Evolutionary conservation across 1,140 invertebrate species (phyloP), one percentile per base, ranked within the genome.

Genomic region (Philopotamus ludificatus): DNA sequence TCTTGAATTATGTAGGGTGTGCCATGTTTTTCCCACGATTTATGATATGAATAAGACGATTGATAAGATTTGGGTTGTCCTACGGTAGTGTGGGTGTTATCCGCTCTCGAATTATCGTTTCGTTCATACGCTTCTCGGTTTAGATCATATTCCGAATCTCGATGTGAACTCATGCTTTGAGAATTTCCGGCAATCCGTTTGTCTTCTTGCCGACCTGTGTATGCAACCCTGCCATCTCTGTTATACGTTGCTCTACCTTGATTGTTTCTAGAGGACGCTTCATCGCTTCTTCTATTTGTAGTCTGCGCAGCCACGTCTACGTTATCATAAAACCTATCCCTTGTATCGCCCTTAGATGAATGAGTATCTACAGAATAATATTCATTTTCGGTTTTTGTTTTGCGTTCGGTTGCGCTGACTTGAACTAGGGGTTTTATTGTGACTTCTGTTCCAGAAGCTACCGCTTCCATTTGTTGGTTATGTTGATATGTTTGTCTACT

Each of bases 1-100:
- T 61, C 64, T 71, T 75, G 71, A 26, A 81, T 81, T 10, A 79
- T 71, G 39, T 80, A 81, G 23, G 79, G 79, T 70, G 78, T 78
- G 15, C 79, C 79, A 59, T 75, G 77, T 53, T 76, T 76, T 72
- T 80, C 79, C 79, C 79, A 80, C 22, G 79, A 76, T 66, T 81
- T 81, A 34, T 80, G 76, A 64, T 80, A 80, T 4, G 79, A 77
- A 68, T 79, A 80, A 18, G 79, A 79, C 12, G 77, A 79, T n/a
- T 79, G 76, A 69, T 80, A 81, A 61, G 72, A 76, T 74, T 80
- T 80, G 1, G 79, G 79, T 20, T 58, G 28, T 42, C 41, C 58
- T 21, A 12, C 39, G 12, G 22, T 15, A 39, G 2, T 2, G 8
- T 28, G 16, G 4, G 44, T 47, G 7, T 16, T 23, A 45, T 59